Conservation (phyloP, 2,113 vertebrate genomes). For the Calyptomena viridis region DNA sequence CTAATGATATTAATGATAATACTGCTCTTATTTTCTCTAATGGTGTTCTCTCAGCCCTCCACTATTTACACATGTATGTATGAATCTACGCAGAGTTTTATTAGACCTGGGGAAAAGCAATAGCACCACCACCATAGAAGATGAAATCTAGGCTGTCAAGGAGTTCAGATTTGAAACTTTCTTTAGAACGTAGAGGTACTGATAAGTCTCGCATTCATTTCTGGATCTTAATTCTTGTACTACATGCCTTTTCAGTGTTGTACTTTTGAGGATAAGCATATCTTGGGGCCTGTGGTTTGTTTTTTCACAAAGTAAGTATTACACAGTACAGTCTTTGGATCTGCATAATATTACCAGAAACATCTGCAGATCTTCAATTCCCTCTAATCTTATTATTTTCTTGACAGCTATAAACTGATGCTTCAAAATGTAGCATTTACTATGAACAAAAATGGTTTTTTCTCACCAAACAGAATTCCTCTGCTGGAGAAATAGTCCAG, state of each 20-base stretch:
- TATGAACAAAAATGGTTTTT: not conserved
- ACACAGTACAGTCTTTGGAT: not conserved
- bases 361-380: constrained; percentile 6
- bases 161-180: not conserved
- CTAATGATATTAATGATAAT: no score
- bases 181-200: not conserved
- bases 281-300: not conserved
- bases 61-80: rapidly evolving
- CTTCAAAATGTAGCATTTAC: not conserved
- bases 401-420: not conserved
- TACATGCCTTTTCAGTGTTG: not conserved
- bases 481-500: not conserved
- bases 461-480: not conserved
- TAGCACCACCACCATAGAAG: not conserved
- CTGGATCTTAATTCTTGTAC: not conserved
- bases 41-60: not conserved
- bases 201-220: not conserved
- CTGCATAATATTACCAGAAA: not conserved
- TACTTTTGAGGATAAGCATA: not conserved
- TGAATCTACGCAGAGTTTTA: not conserved
- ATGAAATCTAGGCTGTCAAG: not conserved
- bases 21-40: not conserved
- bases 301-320: not conserved
- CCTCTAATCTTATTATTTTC: not conserved
- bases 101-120: not conserved